These are phyloP conservation scores for Busseola fusca DNA, from an alignment of 2,888 invertebrate genomes.

Conservation along the genomic window DNA sequence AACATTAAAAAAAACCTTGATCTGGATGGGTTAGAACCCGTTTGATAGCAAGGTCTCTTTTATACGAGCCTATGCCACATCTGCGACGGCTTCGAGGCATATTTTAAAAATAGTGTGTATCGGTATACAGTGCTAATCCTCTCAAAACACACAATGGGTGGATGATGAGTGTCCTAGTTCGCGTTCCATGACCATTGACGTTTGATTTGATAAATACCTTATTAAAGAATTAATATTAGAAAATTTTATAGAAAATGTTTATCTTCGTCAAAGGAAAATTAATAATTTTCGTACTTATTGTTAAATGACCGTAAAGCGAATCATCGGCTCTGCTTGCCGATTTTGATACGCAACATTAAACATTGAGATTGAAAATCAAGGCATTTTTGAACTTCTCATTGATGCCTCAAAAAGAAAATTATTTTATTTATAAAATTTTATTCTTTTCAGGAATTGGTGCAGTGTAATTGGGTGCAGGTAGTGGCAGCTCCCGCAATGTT, in stretches of 20 bases:
- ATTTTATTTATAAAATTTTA: background rate
- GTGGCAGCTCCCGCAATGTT: constrained; percentile 6
- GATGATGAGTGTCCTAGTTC: background rate
- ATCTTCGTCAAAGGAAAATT: constrained; percentile 22
- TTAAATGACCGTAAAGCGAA: constrained; percentile 34
- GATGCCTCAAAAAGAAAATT: background rate
- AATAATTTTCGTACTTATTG: constrained; percentile 15
- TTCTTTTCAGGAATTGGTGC: background rate
- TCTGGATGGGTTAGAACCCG: background rate
- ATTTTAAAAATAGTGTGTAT: background rate
- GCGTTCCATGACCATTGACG: no score
- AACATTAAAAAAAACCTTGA: no score
- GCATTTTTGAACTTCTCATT: constrained; percentile 8
- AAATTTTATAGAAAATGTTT: background rate
- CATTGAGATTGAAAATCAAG: constrained; percentile 25
- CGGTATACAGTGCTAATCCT: no score
- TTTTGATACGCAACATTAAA: constrained; percentile 42
- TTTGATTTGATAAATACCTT: background rate
- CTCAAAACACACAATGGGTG: no score
- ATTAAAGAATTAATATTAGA: background rate
- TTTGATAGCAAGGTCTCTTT: no score
- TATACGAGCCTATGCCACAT: no score
- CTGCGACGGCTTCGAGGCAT: no score
- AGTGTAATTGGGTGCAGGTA: constrained; percentile 14
- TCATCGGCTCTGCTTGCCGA: constrained; percentile 5